Conservation (phyloP, 1,140 invertebrate genomes). For the Probaryconus sp. region DNA sequence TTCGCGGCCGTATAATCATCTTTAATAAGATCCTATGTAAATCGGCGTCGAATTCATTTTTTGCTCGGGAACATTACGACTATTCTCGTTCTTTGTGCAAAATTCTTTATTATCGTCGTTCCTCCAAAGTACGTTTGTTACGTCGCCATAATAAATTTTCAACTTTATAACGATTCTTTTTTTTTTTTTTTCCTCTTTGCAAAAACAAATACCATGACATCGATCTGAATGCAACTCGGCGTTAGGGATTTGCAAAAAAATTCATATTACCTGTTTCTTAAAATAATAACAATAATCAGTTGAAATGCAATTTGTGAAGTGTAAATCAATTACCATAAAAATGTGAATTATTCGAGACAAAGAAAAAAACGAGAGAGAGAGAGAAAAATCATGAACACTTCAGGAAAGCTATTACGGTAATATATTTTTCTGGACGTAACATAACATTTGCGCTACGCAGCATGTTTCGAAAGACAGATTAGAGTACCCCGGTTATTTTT, state of each 20-base stretch:
- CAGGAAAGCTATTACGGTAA: slow-evolving; percentile 5
- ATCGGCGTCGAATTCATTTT: slow-evolving; percentile 22
- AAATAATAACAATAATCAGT: too few relatives aligned
- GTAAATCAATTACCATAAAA: too few relatives aligned
- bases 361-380: too few relatives aligned
- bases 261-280: too few relatives aligned
- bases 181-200: too few relatives aligned
- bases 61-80: slow-evolving; percentile 10
- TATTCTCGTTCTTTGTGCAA: slow-evolving; percentile 19
- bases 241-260: too few relatives aligned
- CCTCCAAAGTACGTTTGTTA: slow-evolving; percentile 17
- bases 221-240: too few relatives aligned
- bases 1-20: slow-evolving; percentile 36
- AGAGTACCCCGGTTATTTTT: not conserved
- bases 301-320: too few relatives aligned
- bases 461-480: slow-evolving; percentile 6
- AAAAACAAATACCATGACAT: too few relatives aligned
- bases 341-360: too few relatives aligned
- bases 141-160: slow-evolving; percentile 23
- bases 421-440: not conserved
- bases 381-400: too few relatives aligned
- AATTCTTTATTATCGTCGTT: slow-evolving; percentile 31
- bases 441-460: slow-evolving; percentile 15
- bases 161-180: too few relatives aligned
- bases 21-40: slow-evolving; percentile 39